Percentiles rank a stretch among this genome's conserved stretches.
Evolutionary conservation across 2,888 invertebrate genomes (phyloP).

Genomic region (Aphodius granarius): DNA sequence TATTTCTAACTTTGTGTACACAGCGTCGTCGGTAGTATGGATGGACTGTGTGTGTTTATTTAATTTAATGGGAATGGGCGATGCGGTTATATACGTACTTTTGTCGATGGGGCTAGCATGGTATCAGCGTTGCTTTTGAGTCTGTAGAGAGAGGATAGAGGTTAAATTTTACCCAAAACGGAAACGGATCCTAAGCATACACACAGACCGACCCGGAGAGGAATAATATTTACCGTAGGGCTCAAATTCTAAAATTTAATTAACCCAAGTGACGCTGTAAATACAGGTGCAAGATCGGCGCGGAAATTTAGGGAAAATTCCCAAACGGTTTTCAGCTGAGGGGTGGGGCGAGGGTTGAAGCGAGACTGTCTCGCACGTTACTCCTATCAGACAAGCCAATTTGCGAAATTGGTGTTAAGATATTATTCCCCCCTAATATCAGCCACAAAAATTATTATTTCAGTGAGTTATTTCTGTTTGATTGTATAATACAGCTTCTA

Average conservation of each 20-base stretch:
- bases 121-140: not conserved
- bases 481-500: no score
- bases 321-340: not conserved
- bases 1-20: not conserved
- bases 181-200: not conserved
- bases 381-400: not conserved
- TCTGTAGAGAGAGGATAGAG: not conserved
- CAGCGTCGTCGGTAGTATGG: no score
- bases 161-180: not conserved
- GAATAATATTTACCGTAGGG: not conserved
- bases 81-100: not conserved
- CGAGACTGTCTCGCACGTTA: not conserved
- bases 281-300: not conserved
- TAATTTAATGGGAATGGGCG: not conserved
- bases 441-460: no score
- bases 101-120: not conserved
- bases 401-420: not conserved
- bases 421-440: not conserved
- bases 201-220: not conserved
- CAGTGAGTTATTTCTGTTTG: no score
- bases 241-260: not conserved
- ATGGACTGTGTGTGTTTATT: not conserved
- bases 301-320: not conserved
- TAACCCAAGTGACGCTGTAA: not conserved
- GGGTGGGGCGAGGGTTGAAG: not conserved